Percentiles rank a stretch among this genome's conserved stretches.
phyloP scores from a whole-genome alignment of 2,113 vertebrate species.

The Phainopepla nitens region DNA sequence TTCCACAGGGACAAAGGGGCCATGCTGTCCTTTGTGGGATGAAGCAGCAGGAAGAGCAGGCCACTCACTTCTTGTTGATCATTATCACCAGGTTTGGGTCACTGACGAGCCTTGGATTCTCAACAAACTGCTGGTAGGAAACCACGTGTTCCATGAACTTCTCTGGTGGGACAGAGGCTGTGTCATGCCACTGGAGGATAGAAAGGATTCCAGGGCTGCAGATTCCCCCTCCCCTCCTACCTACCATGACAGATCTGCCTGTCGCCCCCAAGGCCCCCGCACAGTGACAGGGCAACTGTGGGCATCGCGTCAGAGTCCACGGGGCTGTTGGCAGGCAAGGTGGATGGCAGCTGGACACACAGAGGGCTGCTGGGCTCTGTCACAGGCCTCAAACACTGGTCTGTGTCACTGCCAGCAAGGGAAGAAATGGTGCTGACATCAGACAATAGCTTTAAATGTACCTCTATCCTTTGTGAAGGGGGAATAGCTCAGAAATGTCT shows the following conservation, averaged over 20 bases:
- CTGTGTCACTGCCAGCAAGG: constrained; percentile 68
- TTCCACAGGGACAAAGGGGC: background rate
- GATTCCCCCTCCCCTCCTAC: background rate
- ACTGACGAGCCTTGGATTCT: constrained; percentile 86
- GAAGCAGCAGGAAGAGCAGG: background rate
- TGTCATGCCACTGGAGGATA: background rate
- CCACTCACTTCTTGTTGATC: constrained; percentile 87
- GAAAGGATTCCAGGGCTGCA: background rate
- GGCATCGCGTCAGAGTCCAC: constrained; percentile 66
- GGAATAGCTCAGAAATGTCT: background rate
- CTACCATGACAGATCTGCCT: constrained; percentile 82
- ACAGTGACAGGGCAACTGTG: constrained; percentile 81
- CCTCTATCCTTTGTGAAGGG: background rate
- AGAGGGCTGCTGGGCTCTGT: constrained; percentile 62
- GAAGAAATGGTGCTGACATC: background rate
- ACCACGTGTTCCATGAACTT: constrained; percentile 85
- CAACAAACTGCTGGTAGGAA: constrained; percentile 84
- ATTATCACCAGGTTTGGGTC: constrained; percentile 90
- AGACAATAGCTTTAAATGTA: background rate
- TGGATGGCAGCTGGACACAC: constrained; percentile 63
- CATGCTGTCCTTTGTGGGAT: background rate
- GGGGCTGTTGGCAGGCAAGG: constrained; percentile 45
- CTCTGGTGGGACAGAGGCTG: constrained; percentile 66
- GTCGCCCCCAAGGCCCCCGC: constrained; percentile 78
- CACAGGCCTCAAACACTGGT: constrained; percentile 47